phyloP scores from a whole-genome alignment of 2,113 vertebrate species.

The Notothenia coriiceps region DNA sequence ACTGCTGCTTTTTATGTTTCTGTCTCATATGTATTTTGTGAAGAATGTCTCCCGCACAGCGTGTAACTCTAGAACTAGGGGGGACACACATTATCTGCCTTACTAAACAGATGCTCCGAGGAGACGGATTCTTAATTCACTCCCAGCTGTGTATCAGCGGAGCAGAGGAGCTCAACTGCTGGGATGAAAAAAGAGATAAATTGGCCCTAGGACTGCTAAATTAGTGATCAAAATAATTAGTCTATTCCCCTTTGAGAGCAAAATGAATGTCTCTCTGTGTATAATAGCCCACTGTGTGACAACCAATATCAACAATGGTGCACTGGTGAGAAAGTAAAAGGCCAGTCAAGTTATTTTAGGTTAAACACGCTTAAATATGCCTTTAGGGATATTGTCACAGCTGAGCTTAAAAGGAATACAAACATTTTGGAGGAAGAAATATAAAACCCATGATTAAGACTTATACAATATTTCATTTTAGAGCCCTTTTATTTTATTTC shows the following conservation, averaged over 20 bases:
- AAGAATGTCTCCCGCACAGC: conserved; percentile 23
- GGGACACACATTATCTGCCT: conserved; percentile 41
- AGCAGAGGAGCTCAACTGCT: conserved; percentile 49
- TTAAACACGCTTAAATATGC: background rate
- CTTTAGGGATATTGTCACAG: conserved; percentile 7
- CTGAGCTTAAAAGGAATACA: background rate
- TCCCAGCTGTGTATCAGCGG: conserved; percentile 66
- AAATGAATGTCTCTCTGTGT: conserved; percentile 22
- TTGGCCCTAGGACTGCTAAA: conserved; percentile 45
- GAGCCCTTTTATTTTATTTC: too few relatives aligned
- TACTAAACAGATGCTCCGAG: conserved; percentile 58
- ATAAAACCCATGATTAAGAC: background rate
- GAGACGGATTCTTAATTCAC: conserved; percentile 66
- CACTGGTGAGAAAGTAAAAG: conserved; percentile 24
- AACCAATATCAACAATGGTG: conserved; percentile 20
- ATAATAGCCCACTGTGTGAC: conserved; percentile 40
- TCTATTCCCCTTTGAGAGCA: conserved; percentile 35
- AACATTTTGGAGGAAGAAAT: background rate
- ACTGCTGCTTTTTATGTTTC: background rate
- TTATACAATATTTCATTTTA: background rate
- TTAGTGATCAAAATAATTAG: conserved; percentile 65
- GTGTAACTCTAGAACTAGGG: conserved; percentile 17
- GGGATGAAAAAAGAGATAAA: conserved; percentile 41
- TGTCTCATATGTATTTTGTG: conserved; percentile 15
- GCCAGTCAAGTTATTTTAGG: background rate